Evolutionary conservation across 2,113 vertebrate species (phyloP).

Genomic region (Uria aalge): DNA sequence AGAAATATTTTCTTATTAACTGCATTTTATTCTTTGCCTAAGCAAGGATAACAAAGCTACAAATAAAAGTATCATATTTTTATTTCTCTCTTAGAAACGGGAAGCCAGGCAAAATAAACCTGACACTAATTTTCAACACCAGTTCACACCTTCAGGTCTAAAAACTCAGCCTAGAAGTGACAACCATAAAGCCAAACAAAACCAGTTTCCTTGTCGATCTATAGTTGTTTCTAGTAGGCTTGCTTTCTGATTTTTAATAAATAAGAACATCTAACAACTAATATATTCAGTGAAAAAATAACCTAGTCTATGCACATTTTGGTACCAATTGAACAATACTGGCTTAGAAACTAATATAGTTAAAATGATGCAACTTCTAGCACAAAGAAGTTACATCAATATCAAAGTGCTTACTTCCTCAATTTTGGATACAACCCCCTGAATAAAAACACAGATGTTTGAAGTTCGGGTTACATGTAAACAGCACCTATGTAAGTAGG

Average conservation of each 20-base stretch:
- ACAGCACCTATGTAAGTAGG: background rate
- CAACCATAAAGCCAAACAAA: background rate
- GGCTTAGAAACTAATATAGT: background rate
- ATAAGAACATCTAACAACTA: background rate
- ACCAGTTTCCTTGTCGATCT: background rate
- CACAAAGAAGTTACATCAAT: background rate
- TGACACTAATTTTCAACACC: background rate
- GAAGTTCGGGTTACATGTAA: background rate
- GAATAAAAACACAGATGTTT: background rate
- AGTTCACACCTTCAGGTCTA: background rate
- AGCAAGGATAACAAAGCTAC: background rate
- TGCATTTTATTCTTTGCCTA: background rate
- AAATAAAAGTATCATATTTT: background rate
- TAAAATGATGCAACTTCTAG: background rate
- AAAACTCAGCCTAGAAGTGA: background rate
- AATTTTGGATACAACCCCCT: background rate
- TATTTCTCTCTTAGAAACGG: background rate
- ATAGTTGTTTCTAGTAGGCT: background rate
- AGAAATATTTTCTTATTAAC: background rate
- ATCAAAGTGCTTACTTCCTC: slow-evolving; percentile 14
- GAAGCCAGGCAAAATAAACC: background rate
- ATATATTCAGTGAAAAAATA: background rate
- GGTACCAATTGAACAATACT: background rate
- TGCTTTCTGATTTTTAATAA: slow-evolving; percentile 13
- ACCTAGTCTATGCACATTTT: background rate